Base-by-base conservation (phyloP, 1,140 invertebrate species). In the Antheraea pernyi region DNA sequence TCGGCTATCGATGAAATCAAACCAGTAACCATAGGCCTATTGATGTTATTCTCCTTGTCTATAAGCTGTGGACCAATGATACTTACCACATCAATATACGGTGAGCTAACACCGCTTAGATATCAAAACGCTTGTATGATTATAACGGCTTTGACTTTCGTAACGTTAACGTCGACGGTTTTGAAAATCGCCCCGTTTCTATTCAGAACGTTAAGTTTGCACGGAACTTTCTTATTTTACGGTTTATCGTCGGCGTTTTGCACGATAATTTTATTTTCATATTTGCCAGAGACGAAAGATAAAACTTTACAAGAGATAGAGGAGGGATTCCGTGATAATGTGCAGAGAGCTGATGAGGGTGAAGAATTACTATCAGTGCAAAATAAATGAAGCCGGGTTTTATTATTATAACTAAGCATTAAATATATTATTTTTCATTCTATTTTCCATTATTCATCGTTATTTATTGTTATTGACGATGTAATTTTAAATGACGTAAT, bases 151-250 rank as follows among this genome's bases (percentile, higher is more conserved):
- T 1, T 30, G 4, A 30, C 22, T 30, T 30, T 30, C 4, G 22
- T 30, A 2, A 30, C 22, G 4, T 30, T 30, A 30, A 30, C 22
- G 22, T 30, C 22, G 22, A 30, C 22, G 22, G 22, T 30, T 30
- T 30, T 30, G 22, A 30, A 30, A 30, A 30, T 30, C 22, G 22
- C 22, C 22, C 22, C 22, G 4, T 30, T 30, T n/a, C 68, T 80
- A 11, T 78, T 80, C 58, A 59, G 58, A 11, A 18, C 8, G 16
- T 66, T 75, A 30, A 66, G 46, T 36, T 65, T 73, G 64, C 71
- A 73, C 13, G 74, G 74, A 0, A 64, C 59, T 6, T 80, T 80
- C 70, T 48, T 75, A 11, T 75, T 75, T 16, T 74, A 73, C 19
- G 76, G 67, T n/a, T n/a, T 75, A 10, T 62, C 65, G 3, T 37